Evolutionary conservation across 2,113 vertebrate species (phyloP).

Genomic region (Diglossa brunneiventris): DNA sequence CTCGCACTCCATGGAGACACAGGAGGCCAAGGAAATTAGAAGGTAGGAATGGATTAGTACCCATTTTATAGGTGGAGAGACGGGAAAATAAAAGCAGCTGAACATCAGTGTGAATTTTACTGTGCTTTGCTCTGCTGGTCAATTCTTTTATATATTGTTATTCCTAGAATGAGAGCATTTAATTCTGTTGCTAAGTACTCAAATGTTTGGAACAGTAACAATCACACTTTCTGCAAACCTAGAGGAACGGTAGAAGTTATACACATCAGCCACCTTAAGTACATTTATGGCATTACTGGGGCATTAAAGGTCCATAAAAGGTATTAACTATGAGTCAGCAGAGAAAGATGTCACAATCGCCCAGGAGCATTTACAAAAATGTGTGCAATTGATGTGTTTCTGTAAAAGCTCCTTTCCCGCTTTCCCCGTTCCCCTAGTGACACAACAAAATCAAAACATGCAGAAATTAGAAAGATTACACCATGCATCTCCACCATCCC

Average conservation of each 20-base stretch:
- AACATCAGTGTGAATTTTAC: constrained; percentile 78
- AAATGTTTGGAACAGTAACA: constrained; percentile 72
- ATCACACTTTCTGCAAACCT: constrained; percentile 73
- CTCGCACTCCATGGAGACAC: constrained; percentile 71
- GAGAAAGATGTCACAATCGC: constrained; percentile 43
- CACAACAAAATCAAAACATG: constrained; percentile 79
- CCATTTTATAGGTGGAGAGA: constrained; percentile 60
- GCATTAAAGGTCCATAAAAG: constrained; percentile 26
- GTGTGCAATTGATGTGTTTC: constrained; percentile 3
- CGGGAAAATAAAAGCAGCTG: constrained; percentile 48
- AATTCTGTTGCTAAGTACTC: constrained; percentile 54
- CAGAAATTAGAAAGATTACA: constrained; percentile 78
- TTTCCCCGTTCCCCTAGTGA: constrained; percentile 51
- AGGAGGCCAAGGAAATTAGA: constrained; percentile 77
- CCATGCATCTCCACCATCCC: constrained; percentile 80
- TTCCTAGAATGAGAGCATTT: constrained; percentile 46
- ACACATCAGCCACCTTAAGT: constrained; percentile 75
- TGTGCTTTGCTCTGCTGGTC: constrained; percentile 73
- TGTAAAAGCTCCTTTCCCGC: constrained; percentile 67
- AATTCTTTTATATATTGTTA: constrained; percentile 61
- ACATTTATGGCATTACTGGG: constrained; percentile 36
- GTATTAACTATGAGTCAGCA: constrained; percentile 61
- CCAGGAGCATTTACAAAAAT: constrained; percentile 74
- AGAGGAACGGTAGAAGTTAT: constrained; percentile 66
- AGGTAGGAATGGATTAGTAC: constrained; percentile 80